These are phyloP conservation scores for Pheosia gnoma DNA, from an alignment of 2,888 invertebrate genomes.

Conservation along the genomic window DNA sequence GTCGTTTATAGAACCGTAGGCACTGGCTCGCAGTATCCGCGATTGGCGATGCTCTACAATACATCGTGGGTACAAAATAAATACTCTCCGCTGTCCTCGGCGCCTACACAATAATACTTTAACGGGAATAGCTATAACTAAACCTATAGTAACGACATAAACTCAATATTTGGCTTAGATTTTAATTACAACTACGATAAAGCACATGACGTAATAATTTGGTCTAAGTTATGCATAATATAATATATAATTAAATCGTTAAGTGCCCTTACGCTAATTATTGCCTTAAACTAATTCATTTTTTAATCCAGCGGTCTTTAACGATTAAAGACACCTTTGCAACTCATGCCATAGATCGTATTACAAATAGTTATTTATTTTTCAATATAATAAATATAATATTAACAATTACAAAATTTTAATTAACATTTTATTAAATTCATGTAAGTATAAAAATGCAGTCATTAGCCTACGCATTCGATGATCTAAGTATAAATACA, in stretches of 20 bases:
- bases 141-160: conserved; percentile 74
- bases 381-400: conserved; percentile 22
- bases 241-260: conserved; percentile 67
- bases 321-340: conserved; percentile 33
- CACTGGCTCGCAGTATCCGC: conserved; percentile 37
- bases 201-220: conserved; percentile 83
- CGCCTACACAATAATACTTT: conserved; percentile 77
- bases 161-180: conserved; percentile 84
- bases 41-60: conserved; percentile 38
- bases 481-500: conserved; percentile 31
- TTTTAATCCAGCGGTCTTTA: conserved; percentile 71
- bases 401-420: conserved; percentile 8
- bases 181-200: conserved; percentile 81
- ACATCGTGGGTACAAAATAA: conserved; percentile 65
- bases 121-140: conserved; percentile 71
- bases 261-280: conserved; percentile 80
- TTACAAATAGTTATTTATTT: conserved; percentile 5
- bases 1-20: conserved; percentile 49
- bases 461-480: conserved; percentile 30
- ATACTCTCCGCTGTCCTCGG: conserved; percentile 69
- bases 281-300: conserved; percentile 75
- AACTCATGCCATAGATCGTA: conserved; percentile 46
- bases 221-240: conserved; percentile 82
- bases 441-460: conserved; percentile 39
- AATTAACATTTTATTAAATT: conserved; percentile 3